Base-by-base conservation (phyloP, 2,888 invertebrate genomes). In the Metalampra italica region DNA sequence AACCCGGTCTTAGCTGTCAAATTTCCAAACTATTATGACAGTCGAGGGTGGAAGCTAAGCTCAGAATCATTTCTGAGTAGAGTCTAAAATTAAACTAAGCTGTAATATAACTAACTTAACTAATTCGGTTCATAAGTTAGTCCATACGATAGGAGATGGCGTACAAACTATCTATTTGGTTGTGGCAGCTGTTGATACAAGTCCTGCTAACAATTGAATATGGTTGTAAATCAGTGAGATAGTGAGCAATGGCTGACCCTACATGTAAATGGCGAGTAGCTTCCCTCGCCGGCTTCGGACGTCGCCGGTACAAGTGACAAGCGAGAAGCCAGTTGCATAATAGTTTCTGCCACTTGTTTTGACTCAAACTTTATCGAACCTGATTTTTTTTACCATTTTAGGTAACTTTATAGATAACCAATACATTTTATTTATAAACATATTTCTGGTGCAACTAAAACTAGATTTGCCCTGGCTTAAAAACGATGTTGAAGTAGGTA, bases 121-220 rank as follows among this genome's bases (percentile, higher is more conserved):
- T 22, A 34, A 46, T 41, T 46, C 15, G 46, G 46, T 30, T 14
- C 32, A 13, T 12, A 46, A 34, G n/a, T 12, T 37, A 37, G 37
- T 7, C 1, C 32, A 32, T 32, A 14, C 39, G 29, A 29, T 29
- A n/a, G 9, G 41, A 29, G 22, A 30, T 42, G 42, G 42, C 42
- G 42, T 64, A 64, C 65, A 60, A 60, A 70, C 72, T 73, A 79
- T 78, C 78, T 71, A 76, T 79, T 79, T 69, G 71, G 64, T 64
- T 64, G 71, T 74, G 79, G 75, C 82, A 85, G 78, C 82, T 82
- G 84, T 80, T 85, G 81, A 81, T 86, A 80, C 82, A 80, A 80
- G 75, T 76, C 71, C 68, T 68, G 74, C 77, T 72, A 76, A 83
- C 85, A 87, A 87, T 87, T 85, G 86, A 87, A 86, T 86, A 78